A percentile compares a stretch with the other conserved stretches of the same genome.
Conservation (phyloP, 2,797 vertebrate genomes). For the Ibycter americanus region DNA sequence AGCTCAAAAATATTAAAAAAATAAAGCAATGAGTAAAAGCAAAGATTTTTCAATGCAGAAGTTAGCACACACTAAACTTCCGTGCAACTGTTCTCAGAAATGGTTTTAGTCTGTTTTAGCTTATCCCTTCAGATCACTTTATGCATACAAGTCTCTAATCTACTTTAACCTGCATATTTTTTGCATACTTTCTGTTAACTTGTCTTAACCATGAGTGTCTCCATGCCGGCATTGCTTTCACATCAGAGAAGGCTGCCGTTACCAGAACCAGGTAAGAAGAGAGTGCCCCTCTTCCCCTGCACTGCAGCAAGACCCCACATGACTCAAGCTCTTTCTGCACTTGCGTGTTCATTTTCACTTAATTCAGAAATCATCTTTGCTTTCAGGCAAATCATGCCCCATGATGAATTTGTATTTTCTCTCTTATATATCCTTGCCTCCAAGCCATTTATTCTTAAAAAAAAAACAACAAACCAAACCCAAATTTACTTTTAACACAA, state of each 20-base stretch:
- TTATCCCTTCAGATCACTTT: background rate
- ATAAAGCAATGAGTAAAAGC: background rate
- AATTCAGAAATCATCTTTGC: background rate
- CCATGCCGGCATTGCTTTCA: accelerated
- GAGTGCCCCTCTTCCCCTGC: background rate
- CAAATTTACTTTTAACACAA: background rate
- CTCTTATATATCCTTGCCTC: background rate
- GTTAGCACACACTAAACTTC: background rate
- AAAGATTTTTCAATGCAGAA: background rate
- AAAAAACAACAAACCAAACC: background rate
- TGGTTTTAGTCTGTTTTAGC: background rate
- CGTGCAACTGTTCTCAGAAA: background rate
- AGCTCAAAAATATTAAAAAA: background rate
- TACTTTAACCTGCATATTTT: background rate
- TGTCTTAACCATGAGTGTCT: background rate
- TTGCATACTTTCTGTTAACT: background rate
- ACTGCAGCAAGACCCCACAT: background rate
- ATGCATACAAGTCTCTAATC: background rate
- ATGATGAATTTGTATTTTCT: background rate
- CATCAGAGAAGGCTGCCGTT: background rate
- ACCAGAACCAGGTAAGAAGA: background rate
- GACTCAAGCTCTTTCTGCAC: background rate
- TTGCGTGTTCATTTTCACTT: accelerated
- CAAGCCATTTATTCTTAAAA: background rate
- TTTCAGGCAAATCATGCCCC: background rate